These are phyloP conservation scores for Trachymyrmex septentrionalis DNA, from an alignment of 1,140 invertebrate species.

Conservation along the genomic window DNA sequence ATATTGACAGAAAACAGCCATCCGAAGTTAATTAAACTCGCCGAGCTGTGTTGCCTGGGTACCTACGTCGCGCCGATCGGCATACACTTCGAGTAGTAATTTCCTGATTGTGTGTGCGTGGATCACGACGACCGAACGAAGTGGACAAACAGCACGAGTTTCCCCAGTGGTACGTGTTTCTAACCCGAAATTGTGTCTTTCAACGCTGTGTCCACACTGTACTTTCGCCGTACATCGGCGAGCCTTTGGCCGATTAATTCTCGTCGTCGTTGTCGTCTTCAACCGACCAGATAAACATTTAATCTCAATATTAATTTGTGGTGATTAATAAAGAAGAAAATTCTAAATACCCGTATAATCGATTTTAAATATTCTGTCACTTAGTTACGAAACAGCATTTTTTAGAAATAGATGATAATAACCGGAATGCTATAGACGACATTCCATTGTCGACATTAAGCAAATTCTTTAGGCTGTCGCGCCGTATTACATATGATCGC, in stretches of 20 bases:
- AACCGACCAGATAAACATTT: constrained; percentile 18
- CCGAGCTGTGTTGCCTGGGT: constrained; percentile 75
- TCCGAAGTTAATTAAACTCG: constrained; percentile 83
- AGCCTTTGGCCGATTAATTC: constrained; percentile 56
- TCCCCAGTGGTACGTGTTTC: constrained; percentile 75
- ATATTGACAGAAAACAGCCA: constrained; percentile 83
- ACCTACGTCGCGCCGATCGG: constrained; percentile 66
- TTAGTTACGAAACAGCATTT: neutral
- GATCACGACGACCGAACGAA: constrained; percentile 75
- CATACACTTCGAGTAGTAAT: constrained; percentile 80
- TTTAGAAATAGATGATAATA: neutral
- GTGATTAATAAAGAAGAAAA: neutral
- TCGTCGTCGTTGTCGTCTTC: constrained; percentile 49
- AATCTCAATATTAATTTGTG: constrained; percentile 31
- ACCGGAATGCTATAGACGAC: constrained; percentile 53
- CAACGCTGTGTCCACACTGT: constrained; percentile 60
- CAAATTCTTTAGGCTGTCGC: constrained; percentile 72
- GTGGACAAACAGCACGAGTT: constrained; percentile 79
- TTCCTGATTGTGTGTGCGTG: constrained; percentile 80
- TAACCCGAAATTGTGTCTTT: constrained; percentile 74
- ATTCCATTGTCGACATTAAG: constrained; percentile 69
- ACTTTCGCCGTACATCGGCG: constrained; percentile 30
- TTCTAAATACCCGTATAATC: neutral
- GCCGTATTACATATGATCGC: constrained; percentile 75
- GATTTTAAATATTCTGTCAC: neutral